Percentiles rank a stretch among this genome's conserved stretches.
These are phyloP conservation scores for Nothoprocta perdicaria DNA, from an alignment of 2,113 vertebrate species.

Conservation along the genomic window DNA sequence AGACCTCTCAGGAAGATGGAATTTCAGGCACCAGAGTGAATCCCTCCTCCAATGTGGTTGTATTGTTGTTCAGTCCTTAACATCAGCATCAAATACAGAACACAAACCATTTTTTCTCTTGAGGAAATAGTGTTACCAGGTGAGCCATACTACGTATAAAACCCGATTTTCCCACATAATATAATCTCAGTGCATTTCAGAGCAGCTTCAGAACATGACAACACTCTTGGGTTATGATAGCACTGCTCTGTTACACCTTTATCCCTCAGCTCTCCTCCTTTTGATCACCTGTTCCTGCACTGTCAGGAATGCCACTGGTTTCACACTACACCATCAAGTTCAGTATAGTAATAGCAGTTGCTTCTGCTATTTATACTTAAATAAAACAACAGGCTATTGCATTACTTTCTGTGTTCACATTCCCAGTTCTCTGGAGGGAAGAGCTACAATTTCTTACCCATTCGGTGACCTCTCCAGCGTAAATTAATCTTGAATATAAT, in stretches of 20 bases:
- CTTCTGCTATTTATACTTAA: not conserved
- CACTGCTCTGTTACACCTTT: not conserved
- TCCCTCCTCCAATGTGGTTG: not conserved
- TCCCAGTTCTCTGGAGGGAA: not conserved
- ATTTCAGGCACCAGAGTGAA: not conserved
- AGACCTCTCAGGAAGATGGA: not conserved
- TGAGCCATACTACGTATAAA: not conserved
- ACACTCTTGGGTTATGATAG: not conserved
- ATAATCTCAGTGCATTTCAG: not conserved
- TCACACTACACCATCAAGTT: not conserved
- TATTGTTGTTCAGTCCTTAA: not conserved
- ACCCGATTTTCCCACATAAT: not conserved
- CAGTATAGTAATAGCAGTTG: rapidly evolving
- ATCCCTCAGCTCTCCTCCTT: not conserved
- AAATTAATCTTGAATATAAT: not conserved
- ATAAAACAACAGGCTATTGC: not conserved
- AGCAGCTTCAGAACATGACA: not conserved
- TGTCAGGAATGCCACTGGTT: not conserved
- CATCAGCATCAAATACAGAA: not conserved
- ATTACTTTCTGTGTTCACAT: not conserved
- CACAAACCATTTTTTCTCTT: not conserved
- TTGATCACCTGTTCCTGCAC: not conserved
- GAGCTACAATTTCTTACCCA: not conserved
- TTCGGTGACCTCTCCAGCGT: not conserved
- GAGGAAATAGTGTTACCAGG: not conserved